phyloP scores from a whole-genome alignment of 2,113 vertebrate genomes.

The Lepus timidus region DNA sequence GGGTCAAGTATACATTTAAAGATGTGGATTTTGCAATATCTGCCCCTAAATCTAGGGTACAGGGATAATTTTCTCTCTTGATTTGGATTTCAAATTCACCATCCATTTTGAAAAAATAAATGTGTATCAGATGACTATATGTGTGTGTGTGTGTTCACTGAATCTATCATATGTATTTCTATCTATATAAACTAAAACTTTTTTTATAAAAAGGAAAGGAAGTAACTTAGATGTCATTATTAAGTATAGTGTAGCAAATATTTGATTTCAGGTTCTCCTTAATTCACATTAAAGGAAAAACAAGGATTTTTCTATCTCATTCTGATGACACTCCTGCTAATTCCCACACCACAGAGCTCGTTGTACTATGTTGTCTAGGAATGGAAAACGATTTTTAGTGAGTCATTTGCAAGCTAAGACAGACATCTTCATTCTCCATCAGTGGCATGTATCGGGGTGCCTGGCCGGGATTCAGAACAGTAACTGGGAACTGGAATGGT shows the following conservation, averaged over 20 bases:
- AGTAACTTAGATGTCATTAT: not conserved
- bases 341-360: not conserved
- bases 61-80: constrained; percentile 18
- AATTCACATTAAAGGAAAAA: not conserved
- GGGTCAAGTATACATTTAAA: not conserved
- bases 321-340: not conserved
- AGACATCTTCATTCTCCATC: not conserved
- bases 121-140: not conserved
- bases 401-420: not conserved
- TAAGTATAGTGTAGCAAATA: constrained; percentile 10
- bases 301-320: not conserved
- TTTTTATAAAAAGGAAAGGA: not conserved
- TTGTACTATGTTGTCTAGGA: constrained; percentile 33
- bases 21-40: not conserved
- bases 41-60: not conserved
- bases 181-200: not conserved
- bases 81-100: not conserved
- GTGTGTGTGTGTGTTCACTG: not conserved
- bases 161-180: not conserved
- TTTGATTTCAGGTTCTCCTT: constrained; percentile 18
- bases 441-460: not conserved
- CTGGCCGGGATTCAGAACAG: not conserved
- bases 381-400: not conserved
- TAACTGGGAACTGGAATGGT: not conserved
- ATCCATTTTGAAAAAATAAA: constrained; percentile 13